Conservation (phyloP, 1,140 invertebrate species). For the Scaptomyza hsui region DNA sequence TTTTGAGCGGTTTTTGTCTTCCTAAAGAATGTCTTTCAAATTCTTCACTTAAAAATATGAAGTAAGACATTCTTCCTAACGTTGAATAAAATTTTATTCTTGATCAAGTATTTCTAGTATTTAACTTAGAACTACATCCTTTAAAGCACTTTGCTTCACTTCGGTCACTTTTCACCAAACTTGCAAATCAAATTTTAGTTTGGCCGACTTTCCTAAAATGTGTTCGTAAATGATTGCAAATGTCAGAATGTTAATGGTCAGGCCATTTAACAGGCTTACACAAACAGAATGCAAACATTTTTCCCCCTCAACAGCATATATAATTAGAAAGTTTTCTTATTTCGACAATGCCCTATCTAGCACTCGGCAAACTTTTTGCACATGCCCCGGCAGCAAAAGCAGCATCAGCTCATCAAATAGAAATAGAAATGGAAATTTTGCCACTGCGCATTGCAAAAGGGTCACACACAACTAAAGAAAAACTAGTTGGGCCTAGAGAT, state of each 20-base stretch:
- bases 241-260: conserved; percentile 25
- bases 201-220: neutral
- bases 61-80: too few relatives aligned
- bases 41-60: too few relatives aligned
- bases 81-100: too few relatives aligned
- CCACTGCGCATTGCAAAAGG: neutral
- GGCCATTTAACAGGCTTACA: conserved; percentile 12
- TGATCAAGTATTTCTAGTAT: too few relatives aligned
- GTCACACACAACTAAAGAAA: neutral
- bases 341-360: conserved; percentile 5
- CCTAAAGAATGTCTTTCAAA: too few relatives aligned
- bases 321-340: conserved; percentile 35
- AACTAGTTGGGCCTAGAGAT: neutral
- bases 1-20: too few relatives aligned
- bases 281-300: neutral
- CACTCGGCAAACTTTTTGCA: neutral
- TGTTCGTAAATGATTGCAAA: conserved; percentile 13
- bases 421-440: conserved; percentile 8
- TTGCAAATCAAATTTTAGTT: conserved; percentile 4
- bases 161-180: conserved; percentile 17
- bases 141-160: conserved; percentile 11
- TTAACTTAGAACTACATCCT: too few relatives aligned
- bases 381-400: neutral
- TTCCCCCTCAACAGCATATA: conserved; percentile 3
- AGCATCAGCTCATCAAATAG: conserved; percentile 9